Evolutionary conservation across 2,888 invertebrate genomes (phyloP).

Genomic region (Molorchus minor): DNA sequence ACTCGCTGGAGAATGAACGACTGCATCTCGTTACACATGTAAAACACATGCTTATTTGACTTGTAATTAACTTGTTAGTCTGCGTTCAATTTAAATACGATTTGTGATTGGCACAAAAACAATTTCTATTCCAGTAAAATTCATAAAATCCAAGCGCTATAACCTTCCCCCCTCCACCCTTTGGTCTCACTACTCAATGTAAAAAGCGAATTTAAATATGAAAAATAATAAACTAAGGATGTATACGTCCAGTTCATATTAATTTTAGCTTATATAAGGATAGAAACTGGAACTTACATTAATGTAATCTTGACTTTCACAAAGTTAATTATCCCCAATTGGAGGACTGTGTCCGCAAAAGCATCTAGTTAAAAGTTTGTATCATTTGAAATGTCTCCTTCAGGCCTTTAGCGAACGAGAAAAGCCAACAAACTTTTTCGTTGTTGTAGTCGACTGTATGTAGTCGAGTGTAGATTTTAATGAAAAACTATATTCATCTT

Average conservation of each 20-base stretch:
- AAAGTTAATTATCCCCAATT: neutral
- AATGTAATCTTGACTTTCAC: neutral
- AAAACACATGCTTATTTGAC: neutral
- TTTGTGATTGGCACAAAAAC: too few species aligned
- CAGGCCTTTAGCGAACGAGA: neutral
- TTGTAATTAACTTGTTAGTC: conserved; percentile 6
- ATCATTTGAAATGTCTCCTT: neutral
- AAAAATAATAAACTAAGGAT: too few species aligned
- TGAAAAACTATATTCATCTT: neutral
- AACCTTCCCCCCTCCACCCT: too few species aligned
- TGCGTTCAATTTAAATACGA: too few species aligned
- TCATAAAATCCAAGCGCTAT: too few species aligned
- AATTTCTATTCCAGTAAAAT: too few species aligned
- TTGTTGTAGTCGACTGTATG: neutral
- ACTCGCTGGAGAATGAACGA: conserved; percentile 1
- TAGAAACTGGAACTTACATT: too few species aligned
- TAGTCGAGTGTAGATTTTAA: neutral
- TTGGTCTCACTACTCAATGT: too few species aligned
- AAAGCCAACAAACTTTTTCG: neutral
- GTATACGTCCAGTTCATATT: too few species aligned
- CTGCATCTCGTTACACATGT: neutral
- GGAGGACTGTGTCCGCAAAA: neutral
- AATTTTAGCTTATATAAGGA: too few species aligned
- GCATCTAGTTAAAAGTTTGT: neutral
- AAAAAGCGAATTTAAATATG: too few species aligned